Evolutionary conservation across 2,113 vertebrate species (phyloP).

Genomic region (Muscicapa adusta): DNA sequence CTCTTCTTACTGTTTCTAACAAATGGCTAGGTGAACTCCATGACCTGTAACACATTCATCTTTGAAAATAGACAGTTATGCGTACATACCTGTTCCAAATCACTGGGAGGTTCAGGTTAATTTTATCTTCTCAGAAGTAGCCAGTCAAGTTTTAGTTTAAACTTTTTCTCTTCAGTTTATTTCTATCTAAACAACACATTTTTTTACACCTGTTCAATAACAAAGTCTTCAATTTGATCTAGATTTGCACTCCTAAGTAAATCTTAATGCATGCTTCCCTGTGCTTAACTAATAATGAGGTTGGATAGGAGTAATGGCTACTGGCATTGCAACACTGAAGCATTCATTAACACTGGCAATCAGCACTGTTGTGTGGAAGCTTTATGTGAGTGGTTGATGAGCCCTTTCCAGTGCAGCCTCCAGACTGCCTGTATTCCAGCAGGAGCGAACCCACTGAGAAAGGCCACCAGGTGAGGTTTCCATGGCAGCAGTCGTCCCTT

Average conservation of each 20-base stretch:
- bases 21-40: not conserved
- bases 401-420: not conserved
- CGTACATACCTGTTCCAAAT: not conserved
- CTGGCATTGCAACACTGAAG: constrained; percentile 36
- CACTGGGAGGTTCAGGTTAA: not conserved
- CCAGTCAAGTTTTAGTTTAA: not conserved
- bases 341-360: constrained; percentile 65
- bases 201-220: constrained; percentile 30
- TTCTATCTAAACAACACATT: not conserved
- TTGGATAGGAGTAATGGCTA: constrained; percentile 33
- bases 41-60: not conserved
- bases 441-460: constrained; percentile 44
- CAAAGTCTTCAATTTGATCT: constrained; percentile 41
- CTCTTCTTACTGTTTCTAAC: not conserved
- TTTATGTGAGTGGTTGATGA: constrained; percentile 24
- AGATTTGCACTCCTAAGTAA: constrained; percentile 48
- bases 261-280: constrained; percentile 45
- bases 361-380: constrained; percentile 46
- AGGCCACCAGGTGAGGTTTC: constrained; percentile 72
- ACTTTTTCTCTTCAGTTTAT: not conserved
- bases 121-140: constrained; percentile 6
- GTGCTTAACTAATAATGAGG: constrained; percentile 64
- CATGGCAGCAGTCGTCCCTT: constrained; percentile 66
- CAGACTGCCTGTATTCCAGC: constrained; percentile 31
- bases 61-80: not conserved